Evolutionary conservation across 1,140 invertebrate species (phyloP), one percentile per base, ranked within the genome.

Genomic region (Drosophila aff.): DNA sequence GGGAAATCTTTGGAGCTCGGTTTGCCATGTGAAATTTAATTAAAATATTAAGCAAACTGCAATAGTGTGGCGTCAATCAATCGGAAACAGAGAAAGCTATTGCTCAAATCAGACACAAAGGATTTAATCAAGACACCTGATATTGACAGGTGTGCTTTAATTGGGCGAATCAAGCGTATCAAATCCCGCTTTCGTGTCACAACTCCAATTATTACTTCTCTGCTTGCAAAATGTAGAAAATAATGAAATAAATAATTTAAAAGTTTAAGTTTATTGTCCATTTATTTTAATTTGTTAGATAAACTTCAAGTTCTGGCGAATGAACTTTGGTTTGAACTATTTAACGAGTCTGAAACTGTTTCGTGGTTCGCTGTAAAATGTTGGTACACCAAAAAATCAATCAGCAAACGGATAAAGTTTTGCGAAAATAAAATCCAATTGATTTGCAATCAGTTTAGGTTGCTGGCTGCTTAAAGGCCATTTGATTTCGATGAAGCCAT

Each of bases 401-500:
- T 55, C 52, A 23, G 52, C 15, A 16, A 36, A 23, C 16, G 21
- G 53, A 55, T 26, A 55, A 55, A 55, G 53, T 55, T 55, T 55
- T 38, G 21, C 15, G 21, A 55, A 55, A 23, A 55, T n/a, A 43
- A 60, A 33, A n/a, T 65, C 28, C 26, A 44, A 23, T 65, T 44
- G 28, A 63, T 26, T 43, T 44, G 41, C 63, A 44, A 36, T 63
- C 38, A 44, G 55, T 18, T 68, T 49, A 65, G 38, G 23, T 8
- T 28, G 15, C 18, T 23, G 21, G 15, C 33, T 38, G 21, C 23
- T 23, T 62, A 23, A 62, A 62, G 28, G 28, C 49, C 31, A 36
- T 66, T 68, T 40, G 41, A 18, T 46, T 69, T 71, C 50, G 28
- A 73, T 61, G 47, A 52, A 72, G 18, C 47, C 28, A 46, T 53